Percentiles rank a stretch among this genome's conserved stretches.
Evolutionary conservation across 2,888 invertebrate genomes (phyloP).

Genomic region (Loripinus fragilis): DNA sequence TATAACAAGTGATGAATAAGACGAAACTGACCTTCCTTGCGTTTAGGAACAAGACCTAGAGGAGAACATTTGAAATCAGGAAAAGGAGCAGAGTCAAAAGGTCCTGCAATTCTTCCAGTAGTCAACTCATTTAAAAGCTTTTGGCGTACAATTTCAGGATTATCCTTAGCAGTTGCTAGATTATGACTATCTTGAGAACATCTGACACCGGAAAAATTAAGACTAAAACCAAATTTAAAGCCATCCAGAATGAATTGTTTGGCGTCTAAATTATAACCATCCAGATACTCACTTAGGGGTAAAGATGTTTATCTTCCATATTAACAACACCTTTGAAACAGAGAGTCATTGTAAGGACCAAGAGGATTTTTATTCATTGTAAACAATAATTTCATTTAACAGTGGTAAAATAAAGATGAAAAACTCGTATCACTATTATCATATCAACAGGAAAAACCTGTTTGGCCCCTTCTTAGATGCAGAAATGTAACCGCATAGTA

Average conservation of each 20-base stretch:
- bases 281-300: no score
- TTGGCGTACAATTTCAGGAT: neutral
- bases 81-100: neutral
- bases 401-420: no score
- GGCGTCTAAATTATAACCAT: neutral
- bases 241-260: neutral
- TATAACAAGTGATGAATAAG: neutral
- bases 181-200: neutral
- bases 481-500: no score
- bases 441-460: no score
- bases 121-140: neutral
- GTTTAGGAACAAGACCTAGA: neutral
- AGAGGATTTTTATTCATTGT: no score
- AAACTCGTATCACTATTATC: no score
- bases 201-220: neutral
- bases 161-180: neutral
- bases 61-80: neutral
- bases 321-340: no score
- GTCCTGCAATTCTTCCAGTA: neutral
- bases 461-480: no score
- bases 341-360: no score
- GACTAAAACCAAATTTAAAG: neutral
- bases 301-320: no score
- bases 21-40: neutral
- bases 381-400: no score